Percentiles rank a stretch among this genome's conserved stretches.
phyloP scores from a whole-genome alignment of 2,888 invertebrate species.

The Rotaria magnacalcarata region DNA sequence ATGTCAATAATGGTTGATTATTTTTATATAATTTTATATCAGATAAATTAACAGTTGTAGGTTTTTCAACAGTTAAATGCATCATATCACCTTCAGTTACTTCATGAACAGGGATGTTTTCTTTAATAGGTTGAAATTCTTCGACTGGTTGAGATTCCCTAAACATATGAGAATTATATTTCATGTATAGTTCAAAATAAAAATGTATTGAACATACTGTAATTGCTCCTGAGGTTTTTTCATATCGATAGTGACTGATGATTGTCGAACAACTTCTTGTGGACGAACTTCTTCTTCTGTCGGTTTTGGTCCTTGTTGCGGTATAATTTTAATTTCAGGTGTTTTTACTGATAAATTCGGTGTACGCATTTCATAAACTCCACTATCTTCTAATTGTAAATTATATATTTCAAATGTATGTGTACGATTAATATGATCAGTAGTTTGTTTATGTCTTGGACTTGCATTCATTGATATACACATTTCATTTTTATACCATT shows the following conservation, averaged over 20 bases:
- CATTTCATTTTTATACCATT: constrained; percentile 35
- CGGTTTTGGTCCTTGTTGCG: background rate
- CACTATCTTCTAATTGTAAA: constrained; percentile 17
- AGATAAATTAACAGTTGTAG: background rate
- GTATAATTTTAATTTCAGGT: constrained; percentile 13
- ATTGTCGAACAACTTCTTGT: background rate
- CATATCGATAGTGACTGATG: constrained; percentile 13
- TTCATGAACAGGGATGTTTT: background rate
- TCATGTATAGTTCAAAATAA: too few species aligned
- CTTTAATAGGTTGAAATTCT: background rate
- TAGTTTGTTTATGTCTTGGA: background rate
- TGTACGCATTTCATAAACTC: constrained; percentile 32
- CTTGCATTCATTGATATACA: background rate
- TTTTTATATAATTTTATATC: background rate
- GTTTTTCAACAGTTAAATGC: constrained; percentile 34
- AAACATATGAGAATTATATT: background rate
- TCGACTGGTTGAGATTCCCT: background rate
- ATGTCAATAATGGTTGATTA: background rate
- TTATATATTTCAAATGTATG: constrained; percentile 30
- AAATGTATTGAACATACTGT: background rate
- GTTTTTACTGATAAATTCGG: constrained; percentile 2
- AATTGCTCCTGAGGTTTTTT: background rate
- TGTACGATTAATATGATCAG: background rate
- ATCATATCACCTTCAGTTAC: constrained; percentile 30
- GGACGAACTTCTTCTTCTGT: background rate